These are phyloP conservation scores for Aplysina aerophoba DNA, from an alignment of 37 sponge, comb jelly and placozoan genomes.

Conservation along the genomic window DNA sequence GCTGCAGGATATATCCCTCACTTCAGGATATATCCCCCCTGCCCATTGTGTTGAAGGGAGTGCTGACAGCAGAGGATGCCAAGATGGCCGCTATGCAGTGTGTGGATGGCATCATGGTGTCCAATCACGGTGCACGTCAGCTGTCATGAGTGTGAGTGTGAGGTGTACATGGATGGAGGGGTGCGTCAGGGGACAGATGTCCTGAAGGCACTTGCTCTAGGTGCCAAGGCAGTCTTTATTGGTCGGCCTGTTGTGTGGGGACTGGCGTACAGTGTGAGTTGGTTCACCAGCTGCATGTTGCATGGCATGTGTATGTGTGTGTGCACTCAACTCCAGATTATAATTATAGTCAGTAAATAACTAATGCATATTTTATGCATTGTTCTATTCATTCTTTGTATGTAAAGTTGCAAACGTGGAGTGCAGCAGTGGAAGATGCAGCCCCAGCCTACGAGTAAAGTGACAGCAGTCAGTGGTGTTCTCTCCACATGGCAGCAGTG, in stretches of 20 bases:
- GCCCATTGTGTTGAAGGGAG: constrained; percentile 6
- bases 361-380: too few species aligned
- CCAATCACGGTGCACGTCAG: constrained; percentile 18
- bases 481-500: too few species aligned
- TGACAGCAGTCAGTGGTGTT: neutral
- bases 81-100: neutral
- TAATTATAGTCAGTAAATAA: too few species aligned
- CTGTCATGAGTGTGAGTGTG: too few species aligned
- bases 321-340: too few species aligned
- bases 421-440: too few species aligned
- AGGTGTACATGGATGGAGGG: neutral
- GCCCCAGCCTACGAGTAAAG: too few species aligned
- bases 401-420: too few species aligned
- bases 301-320: too few species aligned
- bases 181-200: neutral
- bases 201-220: neutral
- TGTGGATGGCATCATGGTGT: constrained; percentile 14
- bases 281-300: too few species aligned
- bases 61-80: constrained; percentile 21
- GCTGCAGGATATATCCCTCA: neutral
- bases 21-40: neutral
- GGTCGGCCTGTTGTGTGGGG: neutral
- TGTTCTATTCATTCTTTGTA: too few species aligned
- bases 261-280: too few species aligned
- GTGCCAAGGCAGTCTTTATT: neutral